Percentiles rank a stretch among this genome's conserved stretches.
These are phyloP conservation scores for Helobdella robusta DNA, from an alignment of 2,888 invertebrate genomes.

Conservation along the genomic window DNA sequence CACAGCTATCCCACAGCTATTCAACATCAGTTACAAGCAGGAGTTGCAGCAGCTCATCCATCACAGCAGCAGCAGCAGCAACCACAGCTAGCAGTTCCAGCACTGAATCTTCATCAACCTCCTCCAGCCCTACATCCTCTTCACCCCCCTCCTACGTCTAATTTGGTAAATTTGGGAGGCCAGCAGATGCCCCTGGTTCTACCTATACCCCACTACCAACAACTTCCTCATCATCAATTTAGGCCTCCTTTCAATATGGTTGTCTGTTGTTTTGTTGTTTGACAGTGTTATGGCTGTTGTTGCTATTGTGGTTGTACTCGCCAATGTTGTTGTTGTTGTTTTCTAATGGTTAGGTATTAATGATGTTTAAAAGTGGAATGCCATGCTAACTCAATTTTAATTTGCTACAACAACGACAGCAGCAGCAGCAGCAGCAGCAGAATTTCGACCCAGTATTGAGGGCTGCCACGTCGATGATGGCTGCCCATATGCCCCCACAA, in stretches of 20 bases:
- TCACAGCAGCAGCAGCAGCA: too few relatives aligned
- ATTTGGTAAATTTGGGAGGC: too few relatives aligned
- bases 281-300: neutral
- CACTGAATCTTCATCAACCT: slow-evolving; percentile 31
- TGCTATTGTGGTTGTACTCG: neutral
- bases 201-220: slow-evolving; percentile 35
- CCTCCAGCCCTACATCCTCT: slow-evolving; percentile 29
- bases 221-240: slow-evolving; percentile 22
- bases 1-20: too few relatives aligned
- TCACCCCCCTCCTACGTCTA: slow-evolving; percentile 1
- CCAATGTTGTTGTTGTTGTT: neutral
- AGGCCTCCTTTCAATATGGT: neutral
- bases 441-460: too few relatives aligned
- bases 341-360: neutral
- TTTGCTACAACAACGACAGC: too few relatives aligned
- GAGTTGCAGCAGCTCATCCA: too few relatives aligned
- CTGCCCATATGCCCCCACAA: too few relatives aligned
- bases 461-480: too few relatives aligned
- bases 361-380: neutral
- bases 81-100: slow-evolving; percentile 25
- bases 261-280: neutral
- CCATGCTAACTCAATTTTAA: neutral
- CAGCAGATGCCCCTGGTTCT: slow-evolving; percentile 9
- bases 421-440: too few relatives aligned
- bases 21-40: too few relatives aligned